Conservation (phyloP, 92 coral and sea anemone genomes). For the Virgularia gustaviana region DNA sequence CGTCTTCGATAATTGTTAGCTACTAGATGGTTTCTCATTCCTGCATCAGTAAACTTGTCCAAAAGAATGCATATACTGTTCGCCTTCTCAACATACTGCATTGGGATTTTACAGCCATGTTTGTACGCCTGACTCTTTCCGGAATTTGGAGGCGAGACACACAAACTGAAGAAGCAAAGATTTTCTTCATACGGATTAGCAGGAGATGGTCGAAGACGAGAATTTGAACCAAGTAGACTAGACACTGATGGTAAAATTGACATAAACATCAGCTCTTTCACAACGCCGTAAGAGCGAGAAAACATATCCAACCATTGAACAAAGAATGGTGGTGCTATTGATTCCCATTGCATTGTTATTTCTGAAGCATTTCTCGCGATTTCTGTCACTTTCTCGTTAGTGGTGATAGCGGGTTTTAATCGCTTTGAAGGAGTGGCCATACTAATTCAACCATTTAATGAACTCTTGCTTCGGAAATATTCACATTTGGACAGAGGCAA, state of each 20-base stretch:
- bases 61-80: slow-evolving; percentile 39
- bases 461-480: neutral
- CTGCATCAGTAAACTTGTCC: slow-evolving; percentile 61
- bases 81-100: slow-evolving; percentile 35
- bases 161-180: slow-evolving; percentile 34
- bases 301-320: slow-evolving; percentile 28
- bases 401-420: slow-evolving; percentile 4
- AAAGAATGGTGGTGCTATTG: slow-evolving; percentile 16
- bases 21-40: slow-evolving; percentile 46
- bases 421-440: slow-evolving; percentile 51
- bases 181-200: slow-evolving; percentile 52
- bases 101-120: slow-evolving; percentile 52
- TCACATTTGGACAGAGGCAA: neutral
- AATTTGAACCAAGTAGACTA: slow-evolving; percentile 44
- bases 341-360: slow-evolving; percentile 6
- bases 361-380: slow-evolving; percentile 39
- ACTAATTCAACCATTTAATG: too few relatives aligned
- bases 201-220: slow-evolving; percentile 38
- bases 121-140: slow-evolving; percentile 50
- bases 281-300: slow-evolving; percentile 48
- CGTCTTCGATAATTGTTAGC: slow-evolving; percentile 56
- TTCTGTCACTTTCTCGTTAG: slow-evolving; percentile 14
- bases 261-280: slow-evolving; percentile 58
- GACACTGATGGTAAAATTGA: slow-evolving; percentile 48
- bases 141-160: slow-evolving; percentile 57